Conservation (phyloP, 1,140 invertebrate species). For the Acromyrmex echinatior region DNA sequence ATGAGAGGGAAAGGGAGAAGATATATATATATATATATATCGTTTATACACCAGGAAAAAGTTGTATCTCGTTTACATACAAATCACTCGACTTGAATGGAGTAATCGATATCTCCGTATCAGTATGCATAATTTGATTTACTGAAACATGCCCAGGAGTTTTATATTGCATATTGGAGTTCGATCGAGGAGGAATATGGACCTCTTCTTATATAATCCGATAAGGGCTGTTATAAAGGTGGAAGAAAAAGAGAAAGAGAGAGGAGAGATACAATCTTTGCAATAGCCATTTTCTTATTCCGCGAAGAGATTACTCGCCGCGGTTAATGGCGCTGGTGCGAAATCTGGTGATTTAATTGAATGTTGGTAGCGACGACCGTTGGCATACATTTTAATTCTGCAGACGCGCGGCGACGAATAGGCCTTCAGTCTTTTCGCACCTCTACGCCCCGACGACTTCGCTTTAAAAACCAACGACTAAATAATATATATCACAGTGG, state of each 20-base stretch:
- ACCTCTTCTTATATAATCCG: not conserved
- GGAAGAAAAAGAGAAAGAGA: not conserved
- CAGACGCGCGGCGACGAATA: slow-evolving; percentile 46
- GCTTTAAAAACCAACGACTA: slow-evolving; percentile 85
- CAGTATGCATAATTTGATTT: slow-evolving; percentile 22
- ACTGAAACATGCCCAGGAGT: not conserved
- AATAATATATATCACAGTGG: slow-evolving; percentile 84
- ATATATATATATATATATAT: too few species aligned
- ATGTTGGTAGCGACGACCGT: slow-evolving; percentile 34
- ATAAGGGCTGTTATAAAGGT: not conserved
- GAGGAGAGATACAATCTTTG: not conserved
- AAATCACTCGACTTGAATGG: slow-evolving; percentile 1
- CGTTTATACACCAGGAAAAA: not conserved
- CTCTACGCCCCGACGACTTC: slow-evolving; percentile 82
- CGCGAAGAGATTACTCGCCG: slow-evolving; percentile 32
- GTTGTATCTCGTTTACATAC: slow-evolving; percentile 10
- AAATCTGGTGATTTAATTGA: slow-evolving; percentile 58
- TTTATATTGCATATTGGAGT: not conserved
- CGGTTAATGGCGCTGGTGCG: slow-evolving; percentile 39
- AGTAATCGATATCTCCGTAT: not conserved
- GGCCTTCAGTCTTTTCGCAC: slow-evolving; percentile 79
- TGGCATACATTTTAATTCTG: slow-evolving; percentile 59
- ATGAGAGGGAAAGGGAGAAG: too few species aligned
- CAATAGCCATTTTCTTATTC: slow-evolving; percentile 52
- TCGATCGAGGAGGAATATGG: not conserved